Base-by-base conservation (phyloP, 2,888 invertebrate genomes). In the Polyploca ridens region DNA sequence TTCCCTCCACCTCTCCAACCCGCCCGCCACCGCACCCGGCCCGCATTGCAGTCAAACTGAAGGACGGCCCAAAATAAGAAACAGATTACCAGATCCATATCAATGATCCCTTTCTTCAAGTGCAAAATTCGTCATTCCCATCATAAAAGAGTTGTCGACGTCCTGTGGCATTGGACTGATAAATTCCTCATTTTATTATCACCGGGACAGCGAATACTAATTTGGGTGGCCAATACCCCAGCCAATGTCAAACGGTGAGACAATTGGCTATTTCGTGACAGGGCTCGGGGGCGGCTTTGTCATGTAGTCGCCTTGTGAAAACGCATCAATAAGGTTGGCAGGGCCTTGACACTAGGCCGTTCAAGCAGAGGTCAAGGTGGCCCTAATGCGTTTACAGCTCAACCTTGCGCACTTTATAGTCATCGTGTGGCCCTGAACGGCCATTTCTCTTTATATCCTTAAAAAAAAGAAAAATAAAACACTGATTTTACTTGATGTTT, bases 31-130 rank as follows among this genome's bases (percentile, higher is more conserved):
- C 85, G 77, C 81, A 76, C 85, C 80, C 83, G 74, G 71, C 82
- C 91, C 92, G 93, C 93, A 93, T 86, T 93, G 93, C 93, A 92
- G 93, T 86, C 84, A 84, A 87, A 84, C 84, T 87, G 86, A 90
- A 87, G 87, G 86, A 86, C 87, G 76, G 78, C 75, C 74, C 73
- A 74, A 82, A 86, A 86, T 84, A 85, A 79, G 74, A 84, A 79
- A 75, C 73, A 82, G 81, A 83, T 77, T 78, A 79, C 75, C 73
- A 82, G 81, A 83, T 77, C 78, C 79, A 72, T 60, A 41, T 60
- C 60, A 59, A 73, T 75, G 71, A 74, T 77, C 74, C 66, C 69
- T 72, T 66, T 69, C 73, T 70, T 74, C 68, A 72, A 69, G 65
- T 65, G 68, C 72, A 69, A 66, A 69, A 73, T 73, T 72, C 73